Base-by-base conservation (phyloP, 2,113 vertebrate species). In the Nycticorax nycticorax region DNA sequence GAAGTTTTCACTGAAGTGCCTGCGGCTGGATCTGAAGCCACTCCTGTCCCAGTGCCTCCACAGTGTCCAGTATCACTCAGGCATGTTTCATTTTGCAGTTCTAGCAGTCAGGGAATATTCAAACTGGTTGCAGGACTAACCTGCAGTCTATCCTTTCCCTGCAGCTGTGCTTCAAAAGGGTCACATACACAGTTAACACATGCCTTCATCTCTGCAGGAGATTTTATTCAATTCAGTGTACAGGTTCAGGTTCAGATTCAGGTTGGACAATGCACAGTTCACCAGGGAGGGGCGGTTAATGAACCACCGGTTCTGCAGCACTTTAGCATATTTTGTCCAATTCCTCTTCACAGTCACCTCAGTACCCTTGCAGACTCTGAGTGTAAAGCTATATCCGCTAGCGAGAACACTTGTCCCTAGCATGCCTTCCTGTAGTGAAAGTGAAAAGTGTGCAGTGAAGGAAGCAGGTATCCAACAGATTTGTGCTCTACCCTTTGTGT, bases 361-460 rank as follows among this genome's bases (percentile, higher is more conserved):
- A 39, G 52, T 14, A 52, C 55, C 76, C 37, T 62, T 73, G 52
- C 28, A 78, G 28, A 37, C 19, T 21, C 45, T 16, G 23, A 55
- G 43, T 8, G 11, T 53, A 41, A 75, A 75, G n/a, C 43, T 63
- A 0, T 41, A 35, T 45, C n/a, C 1, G 1, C 12, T 18, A 37
- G 27, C 2, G 3, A 69, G 41, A 60, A 28, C 74, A 12, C 33
- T 81, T 75, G 26, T 71, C 13, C 28, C 47, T 33, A 62, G 43
- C 4, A 2, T 15, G 48, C 18, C n/a, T 62, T 85, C 56, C 32
- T 28, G 45, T 1, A 55, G 47, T 16, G 32, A 82, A 37, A 55
- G 45, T 1, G 0, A 43, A 64, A 53, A 79, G 18, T 0, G 3
- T 14, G 33, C 32, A 26, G n/a, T 19, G 33, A 60, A 45, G 48